Percentiles rank a stretch among this genome's conserved stretches.
These are phyloP conservation scores for Ashinkailepas kermadecensis DNA, from an alignment of 2,888 invertebrate species.

Conservation along the genomic window DNA sequence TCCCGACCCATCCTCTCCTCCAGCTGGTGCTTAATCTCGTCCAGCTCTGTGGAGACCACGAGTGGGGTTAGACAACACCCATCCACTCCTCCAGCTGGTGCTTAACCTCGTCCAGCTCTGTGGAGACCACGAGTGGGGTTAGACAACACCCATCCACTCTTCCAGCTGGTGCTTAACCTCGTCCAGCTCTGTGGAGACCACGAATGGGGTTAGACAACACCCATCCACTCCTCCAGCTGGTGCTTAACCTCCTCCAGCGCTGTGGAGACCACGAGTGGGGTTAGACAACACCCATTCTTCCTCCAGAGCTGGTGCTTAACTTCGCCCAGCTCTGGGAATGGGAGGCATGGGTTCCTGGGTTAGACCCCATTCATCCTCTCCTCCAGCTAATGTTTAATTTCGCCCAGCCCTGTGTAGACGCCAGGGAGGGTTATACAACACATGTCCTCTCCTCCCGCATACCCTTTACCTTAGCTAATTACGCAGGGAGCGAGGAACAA, in stretches of 20 bases:
- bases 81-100: slow-evolving; percentile 63
- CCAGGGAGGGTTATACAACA: background rate
- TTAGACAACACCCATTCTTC: background rate
- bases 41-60: slow-evolving; percentile 46
- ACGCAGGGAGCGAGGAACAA: too few species aligned
- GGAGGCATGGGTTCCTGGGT: background rate
- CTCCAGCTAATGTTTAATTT: too few species aligned
- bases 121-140: slow-evolving; percentile 24
- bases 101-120: slow-evolving; percentile 62
- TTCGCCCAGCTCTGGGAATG: too few species aligned
- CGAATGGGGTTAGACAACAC: background rate
- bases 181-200: slow-evolving; percentile 48
- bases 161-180: slow-evolving; percentile 69
- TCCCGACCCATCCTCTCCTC: slow-evolving; percentile 57
- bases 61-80: slow-evolving; percentile 41
- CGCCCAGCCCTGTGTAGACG: background rate
- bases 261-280: background rate
- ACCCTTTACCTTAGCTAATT: too few species aligned
- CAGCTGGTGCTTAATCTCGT: slow-evolving; percentile 66
- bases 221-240: background rate
- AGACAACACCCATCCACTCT: slow-evolving; percentile 49
- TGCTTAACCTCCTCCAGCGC: too few species aligned
- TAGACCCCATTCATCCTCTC: too few species aligned
- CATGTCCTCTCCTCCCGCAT: too few species aligned
- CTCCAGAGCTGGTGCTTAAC: too few species aligned